Evolutionary conservation across 2,797 vertebrate species (phyloP).

Genomic region (Smutsia gigantea): DNA sequence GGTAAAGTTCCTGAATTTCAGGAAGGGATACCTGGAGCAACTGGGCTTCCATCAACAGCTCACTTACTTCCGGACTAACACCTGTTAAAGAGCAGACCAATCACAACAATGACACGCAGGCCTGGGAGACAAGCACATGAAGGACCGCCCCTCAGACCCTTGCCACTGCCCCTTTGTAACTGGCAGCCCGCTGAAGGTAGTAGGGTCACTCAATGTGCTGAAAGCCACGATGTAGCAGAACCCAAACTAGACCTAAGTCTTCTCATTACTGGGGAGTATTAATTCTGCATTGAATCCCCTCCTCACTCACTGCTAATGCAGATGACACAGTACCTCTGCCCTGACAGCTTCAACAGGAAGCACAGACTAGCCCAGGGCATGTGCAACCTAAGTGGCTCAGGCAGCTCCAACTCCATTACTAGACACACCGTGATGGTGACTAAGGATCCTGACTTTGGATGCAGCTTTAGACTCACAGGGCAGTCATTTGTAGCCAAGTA

Average conservation of each 20-base stretch:
- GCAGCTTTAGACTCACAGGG: not conserved
- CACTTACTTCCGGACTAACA: slow-evolving; percentile 92
- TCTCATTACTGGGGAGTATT: not conserved
- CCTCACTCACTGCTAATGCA: not conserved
- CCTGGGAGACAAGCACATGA: not conserved
- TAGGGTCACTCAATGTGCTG: not conserved
- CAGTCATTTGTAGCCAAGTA: not conserved
- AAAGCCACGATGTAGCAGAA: not conserved
- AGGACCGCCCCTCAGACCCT: not conserved
- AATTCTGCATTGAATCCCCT: not conserved
- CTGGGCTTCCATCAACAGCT: slow-evolving; percentile 97
- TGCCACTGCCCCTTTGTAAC: not conserved
- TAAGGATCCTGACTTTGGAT: not conserved
- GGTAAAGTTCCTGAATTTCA: slow-evolving; percentile 96
- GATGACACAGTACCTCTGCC: not conserved
- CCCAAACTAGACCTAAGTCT: not conserved
- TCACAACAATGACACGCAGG: not conserved
- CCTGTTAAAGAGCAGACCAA: slow-evolving; percentile 81
- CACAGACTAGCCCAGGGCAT: not conserved
- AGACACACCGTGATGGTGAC: not conserved
- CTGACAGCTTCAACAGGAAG: not conserved
- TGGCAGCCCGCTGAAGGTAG: not conserved
- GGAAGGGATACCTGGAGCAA: slow-evolving; percentile 97
- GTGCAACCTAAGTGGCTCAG: not conserved
- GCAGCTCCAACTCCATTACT: not conserved